Conservation (phyloP, 1,140 invertebrate species). For the Zaprionus nigranus region DNA sequence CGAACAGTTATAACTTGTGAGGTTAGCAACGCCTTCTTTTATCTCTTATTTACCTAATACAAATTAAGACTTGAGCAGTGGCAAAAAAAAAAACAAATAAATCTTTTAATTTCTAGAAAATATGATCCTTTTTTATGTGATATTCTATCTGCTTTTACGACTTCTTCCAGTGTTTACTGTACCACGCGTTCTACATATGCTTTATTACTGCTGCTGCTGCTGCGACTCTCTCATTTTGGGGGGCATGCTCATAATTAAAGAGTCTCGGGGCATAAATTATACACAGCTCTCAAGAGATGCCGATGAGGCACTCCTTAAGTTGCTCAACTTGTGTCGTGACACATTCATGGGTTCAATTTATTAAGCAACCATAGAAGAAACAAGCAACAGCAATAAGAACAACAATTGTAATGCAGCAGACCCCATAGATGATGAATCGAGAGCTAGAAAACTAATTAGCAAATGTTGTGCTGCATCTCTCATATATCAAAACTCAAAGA, state of each 20-base stretch:
- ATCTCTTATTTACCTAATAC: no score
- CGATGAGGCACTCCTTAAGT: conserved; percentile 10
- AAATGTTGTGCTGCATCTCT: background rate
- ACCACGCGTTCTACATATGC: background rate
- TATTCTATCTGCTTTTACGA: background rate
- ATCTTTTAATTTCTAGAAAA: background rate
- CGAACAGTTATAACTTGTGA: no score
- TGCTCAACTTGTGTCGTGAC: background rate
- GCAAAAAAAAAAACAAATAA: no score
- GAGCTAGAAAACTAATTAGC: conserved; percentile 16
- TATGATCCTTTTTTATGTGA: background rate
- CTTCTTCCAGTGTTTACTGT: background rate
- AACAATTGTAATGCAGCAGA: background rate
- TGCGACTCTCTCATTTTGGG: conserved; percentile 10
- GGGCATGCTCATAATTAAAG: conserved; percentile 46
- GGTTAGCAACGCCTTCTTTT: no score
- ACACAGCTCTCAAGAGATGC: background rate
- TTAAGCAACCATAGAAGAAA: conserved; percentile 16
- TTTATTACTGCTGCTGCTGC: background rate
- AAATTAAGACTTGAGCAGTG: no score
- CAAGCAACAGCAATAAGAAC: background rate
- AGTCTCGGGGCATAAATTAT: conserved; percentile 3
- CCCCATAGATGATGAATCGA: no score
- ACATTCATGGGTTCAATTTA: conserved; percentile 43
- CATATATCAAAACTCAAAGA: conserved; percentile 2